Conservation (phyloP, 2,797 vertebrate genomes). For the Hippocampus kuda region DNA sequence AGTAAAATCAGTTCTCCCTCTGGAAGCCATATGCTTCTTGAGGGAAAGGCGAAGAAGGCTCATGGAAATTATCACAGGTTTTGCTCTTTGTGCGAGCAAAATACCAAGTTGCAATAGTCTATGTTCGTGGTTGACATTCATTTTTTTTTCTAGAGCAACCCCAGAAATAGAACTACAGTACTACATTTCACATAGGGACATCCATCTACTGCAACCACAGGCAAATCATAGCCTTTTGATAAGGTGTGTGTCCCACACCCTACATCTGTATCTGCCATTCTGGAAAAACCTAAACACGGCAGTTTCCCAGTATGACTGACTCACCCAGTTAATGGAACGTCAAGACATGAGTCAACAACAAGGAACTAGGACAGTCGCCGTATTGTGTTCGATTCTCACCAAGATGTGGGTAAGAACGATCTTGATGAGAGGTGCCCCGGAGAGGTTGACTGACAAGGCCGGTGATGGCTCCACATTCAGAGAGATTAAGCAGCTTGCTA, state of each 20-base stretch:
- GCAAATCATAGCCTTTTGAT: slow-evolving; percentile 28
- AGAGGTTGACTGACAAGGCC: slow-evolving; percentile 74
- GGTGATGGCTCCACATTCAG: slow-evolving; percentile 83
- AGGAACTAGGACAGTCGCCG: slow-evolving; percentile 2
- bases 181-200: slow-evolving; percentile 30
- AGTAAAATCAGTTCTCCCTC: slow-evolving; percentile 57
- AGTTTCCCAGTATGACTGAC: slow-evolving; percentile 23
- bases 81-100: slow-evolving; percentile 28
- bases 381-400: slow-evolving; percentile 64
- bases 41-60: slow-evolving; percentile 39
- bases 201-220: slow-evolving; percentile 16
- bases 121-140: slow-evolving; percentile 22
- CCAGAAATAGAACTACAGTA: slow-evolving; percentile 46
- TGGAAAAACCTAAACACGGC: slow-evolving; percentile 14
- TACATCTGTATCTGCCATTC: slow-evolving; percentile 6
- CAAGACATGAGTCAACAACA: slow-evolving; percentile 8
- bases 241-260: slow-evolving; percentile 35
- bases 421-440: slow-evolving; percentile 78
- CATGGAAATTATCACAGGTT: slow-evolving; percentile 44
- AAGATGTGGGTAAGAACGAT: slow-evolving; percentile 78
- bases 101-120: slow-evolving; percentile 33
- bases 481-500: slow-evolving; percentile 83
- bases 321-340: slow-evolving; percentile 7
- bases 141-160: slow-evolving; percentile 37
- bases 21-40: slow-evolving; percentile 48